A percentile compares a stretch with the other conserved stretches of the same genome.
Conservation (phyloP, 2,113 vertebrate species). For the Megaleporinus macrocephalus region DNA sequence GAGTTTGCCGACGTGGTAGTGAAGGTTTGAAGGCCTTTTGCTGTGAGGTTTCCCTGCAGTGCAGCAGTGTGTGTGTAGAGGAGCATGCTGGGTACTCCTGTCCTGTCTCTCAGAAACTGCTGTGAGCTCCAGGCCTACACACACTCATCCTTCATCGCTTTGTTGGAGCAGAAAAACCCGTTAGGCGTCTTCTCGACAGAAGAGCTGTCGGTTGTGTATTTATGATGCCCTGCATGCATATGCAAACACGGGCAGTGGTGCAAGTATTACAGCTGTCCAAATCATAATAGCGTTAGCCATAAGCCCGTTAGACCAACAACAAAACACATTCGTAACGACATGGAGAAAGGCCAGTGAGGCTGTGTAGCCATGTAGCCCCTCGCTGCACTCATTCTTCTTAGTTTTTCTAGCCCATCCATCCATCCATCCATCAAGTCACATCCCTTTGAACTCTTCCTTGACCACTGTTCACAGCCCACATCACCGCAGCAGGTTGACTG, state of each 20-base stretch:
- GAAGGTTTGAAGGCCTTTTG: constrained; percentile 6
- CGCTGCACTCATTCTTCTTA: constrained; percentile 1
- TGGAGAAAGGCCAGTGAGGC: neutral
- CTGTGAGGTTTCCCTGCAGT: constrained; percentile 21
- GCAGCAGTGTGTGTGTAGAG: constrained; percentile 15
- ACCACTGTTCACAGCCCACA: constrained; percentile 40
- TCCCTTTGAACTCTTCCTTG: constrained; percentile 44
- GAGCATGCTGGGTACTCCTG: constrained; percentile 30
- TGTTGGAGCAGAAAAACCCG: neutral
- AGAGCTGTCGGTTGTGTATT: constrained; percentile 22
- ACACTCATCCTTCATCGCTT: constrained; percentile 9
- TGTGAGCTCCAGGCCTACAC: neutral
- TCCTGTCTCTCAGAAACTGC: constrained; percentile 11
- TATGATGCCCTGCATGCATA: constrained; percentile 17
- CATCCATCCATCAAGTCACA: constrained; percentile 24
- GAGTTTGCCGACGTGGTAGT: neutral
- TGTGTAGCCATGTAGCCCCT: neutral
- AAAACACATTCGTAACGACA: constrained; percentile 19
- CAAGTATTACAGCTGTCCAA: constrained; percentile 10
- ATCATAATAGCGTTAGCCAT: constrained; percentile 14
- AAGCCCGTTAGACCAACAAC: constrained; percentile 27
- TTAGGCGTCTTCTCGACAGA: constrained; percentile 32
- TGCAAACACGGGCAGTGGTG: constrained; percentile 20
- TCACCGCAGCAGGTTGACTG: constrained; percentile 41
- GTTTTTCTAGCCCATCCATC: constrained; percentile 17